Base-by-base conservation (phyloP, 2,797 vertebrate genomes). In the Diceros bicornis region DNA sequence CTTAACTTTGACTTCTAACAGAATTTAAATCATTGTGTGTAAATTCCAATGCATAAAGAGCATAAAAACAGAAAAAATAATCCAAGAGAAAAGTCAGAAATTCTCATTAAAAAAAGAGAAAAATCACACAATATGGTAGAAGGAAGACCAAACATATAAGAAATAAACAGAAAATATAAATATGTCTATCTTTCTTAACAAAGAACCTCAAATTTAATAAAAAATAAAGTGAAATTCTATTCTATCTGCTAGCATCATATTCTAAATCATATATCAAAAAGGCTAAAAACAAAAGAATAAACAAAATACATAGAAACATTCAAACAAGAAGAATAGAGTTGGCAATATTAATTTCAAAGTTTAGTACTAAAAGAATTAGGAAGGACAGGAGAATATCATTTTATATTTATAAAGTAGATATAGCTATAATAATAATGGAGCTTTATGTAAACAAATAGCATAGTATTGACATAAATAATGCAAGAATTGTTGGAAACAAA, bases 401-500 rank as follows among this genome's bases (percentile, higher is more conserved):
- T 95, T 77, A 87, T 18, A 72, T 66, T 95, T 72, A 90, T 25
- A 94, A 89, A 77, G 59, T 50, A 52, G 13, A 32, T 18, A 86
- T 32, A 90, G 23, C 69, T 90, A 82, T 94, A 75, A 90, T 71
- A 91, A 93, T 85, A 92, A 89, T 69, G n/a, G 68, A 86, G 11
- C 18, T 90, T 93, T 87, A 82, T 81, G 27, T 86, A 78, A 90
- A 59, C 57, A 81, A 82, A 86, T 47, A 71, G 14, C 29, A 37
- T 66, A 47, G 41, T 55, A 91, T 61, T 96, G 68, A 93, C 86
- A 90, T 90, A 95, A 96, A 96, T 90, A 77, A 94, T n/a, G 32
- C 11, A 87, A 95, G 62, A 71, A 90, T 90, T 77, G 21, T 89
- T 96, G 29, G 57, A 82, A 83, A 87, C 47, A 86, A 84, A 87